Conservation (phyloP, 2,797 vertebrate genomes). For the Sarcophilus harrisii region DNA sequence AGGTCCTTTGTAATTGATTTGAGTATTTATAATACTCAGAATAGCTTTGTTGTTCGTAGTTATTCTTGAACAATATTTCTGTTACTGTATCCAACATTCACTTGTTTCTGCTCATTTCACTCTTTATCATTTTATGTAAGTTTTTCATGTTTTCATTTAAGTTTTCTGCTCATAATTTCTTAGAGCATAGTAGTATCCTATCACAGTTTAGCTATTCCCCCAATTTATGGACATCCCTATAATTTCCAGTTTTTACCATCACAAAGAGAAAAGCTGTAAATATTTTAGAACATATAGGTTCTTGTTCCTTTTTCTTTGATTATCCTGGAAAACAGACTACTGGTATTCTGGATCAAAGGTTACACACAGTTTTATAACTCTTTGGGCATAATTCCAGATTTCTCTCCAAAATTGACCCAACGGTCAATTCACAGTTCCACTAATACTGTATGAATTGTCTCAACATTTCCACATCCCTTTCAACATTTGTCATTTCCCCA, state of each 20-base stretch:
- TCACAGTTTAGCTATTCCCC: background rate
- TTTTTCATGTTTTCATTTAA: background rate
- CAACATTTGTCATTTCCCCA: background rate
- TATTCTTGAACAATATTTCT: background rate
- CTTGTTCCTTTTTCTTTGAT: background rate
- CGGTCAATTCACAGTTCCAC: background rate
- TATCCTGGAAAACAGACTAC: background rate
- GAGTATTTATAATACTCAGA: background rate
- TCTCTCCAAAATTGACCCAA: background rate
- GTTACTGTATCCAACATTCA: background rate
- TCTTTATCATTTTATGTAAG: background rate
- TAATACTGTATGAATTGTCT: background rate
- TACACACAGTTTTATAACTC: background rate
- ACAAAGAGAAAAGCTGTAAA: background rate
- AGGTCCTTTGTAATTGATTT: background rate
- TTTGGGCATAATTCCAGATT: background rate
- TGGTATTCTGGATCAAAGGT: background rate
- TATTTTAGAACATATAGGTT: background rate
- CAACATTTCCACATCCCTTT: background rate
- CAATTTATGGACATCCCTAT: background rate
- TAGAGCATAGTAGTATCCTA: background rate
- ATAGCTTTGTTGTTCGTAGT: background rate
- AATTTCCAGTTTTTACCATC: background rate
- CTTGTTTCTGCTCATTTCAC: background rate
- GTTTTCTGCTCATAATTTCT: background rate